Evolutionary conservation across 1,140 invertebrate species (phyloP), one percentile per base, ranked within the genome.

Genomic region (Drosophila mojavensis): DNA sequence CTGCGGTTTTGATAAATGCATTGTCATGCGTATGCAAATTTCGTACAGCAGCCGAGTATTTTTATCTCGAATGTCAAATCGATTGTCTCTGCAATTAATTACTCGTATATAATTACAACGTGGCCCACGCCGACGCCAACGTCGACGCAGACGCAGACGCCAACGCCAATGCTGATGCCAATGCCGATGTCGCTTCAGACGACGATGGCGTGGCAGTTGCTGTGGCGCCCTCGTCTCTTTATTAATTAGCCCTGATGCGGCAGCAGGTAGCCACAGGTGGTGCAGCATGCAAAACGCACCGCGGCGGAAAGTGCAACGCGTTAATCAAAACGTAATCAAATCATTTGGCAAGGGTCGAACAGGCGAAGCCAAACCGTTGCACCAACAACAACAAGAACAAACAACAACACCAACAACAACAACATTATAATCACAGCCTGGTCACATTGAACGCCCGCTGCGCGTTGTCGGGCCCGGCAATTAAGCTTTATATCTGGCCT

Each of bases 401-500:
- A 17, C 17, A 17, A 17, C 17, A 50, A 33, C 61, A 54, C 48
- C 70, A 43, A 43, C 41, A 45, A 17, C 43, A 45, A 17, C 43
- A 47, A 64, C 76, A 83, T 66, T 63, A 84, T 60, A 80, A 81
- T 78, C 81, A 84, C 62, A 60, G 67, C 61, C 83, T 70, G 75
- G 83, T 86, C 83, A 82, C 83, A 85, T 76, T 79, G 79, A 61
- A 72, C 64, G 69, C 89, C 84, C 72, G 90, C 78, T 81, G 90
- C 62, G 81, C 79, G 64, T 81, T 90, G 66, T 71, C 83, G 64
- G 86, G 82, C 75, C 78, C 73, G 78, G 89, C 91, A 92, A 92
- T 92, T 92, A 92, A 92, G 91, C 88, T 85, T 90, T 92, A 91
- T 91, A 92, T 92, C 89, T 79, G 80, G 82, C 83, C 90, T 92